Evolutionary conservation across 2,888 invertebrate species (phyloP), one percentile per base, ranked within the genome.

Genomic region (Balanococcus diminutus): DNA sequence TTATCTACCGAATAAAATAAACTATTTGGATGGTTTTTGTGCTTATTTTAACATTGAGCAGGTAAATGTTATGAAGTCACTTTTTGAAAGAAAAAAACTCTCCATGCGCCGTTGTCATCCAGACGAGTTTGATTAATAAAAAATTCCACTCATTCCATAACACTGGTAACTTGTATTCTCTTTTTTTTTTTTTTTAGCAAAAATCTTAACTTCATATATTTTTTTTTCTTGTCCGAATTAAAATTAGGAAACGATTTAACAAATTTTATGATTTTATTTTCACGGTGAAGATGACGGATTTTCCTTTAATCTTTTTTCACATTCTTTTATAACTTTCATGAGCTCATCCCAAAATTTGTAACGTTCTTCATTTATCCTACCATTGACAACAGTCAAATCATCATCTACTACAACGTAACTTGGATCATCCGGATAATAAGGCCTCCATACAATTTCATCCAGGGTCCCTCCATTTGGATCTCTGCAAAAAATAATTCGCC

Each of bases 391-490:
- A 0, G 31, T 36, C 11, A 79, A 79, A 79, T 36, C 19, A 36
- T 79, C 75, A 19, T 79, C 75, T 36, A 79, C 75, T 9, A 32
- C 19, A 2, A 79, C 31, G 19, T 79, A 22, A 36, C 75, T 36
- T 19, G 75, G 75, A 36, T 79, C 32, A 36, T 79, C 19, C 2
- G 75, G 75, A 36, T 36, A 22, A 79, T 79, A 6, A 0, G 75
- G 75, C 19, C 36, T 79, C 75, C 75, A 79, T 6, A 36, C 32
- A 19, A 79, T 79, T 19, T 79, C 36, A n/a, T 79, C 75, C 75
- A 36, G 36, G 19, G 75, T 79, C 36, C 75, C 75, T 79, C 75
- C 75, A 36, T 79, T 79, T 9, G 75, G 75, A 79, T 79, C 36
- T 19, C 75, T 79, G 67, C 6, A 79, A 36, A 79, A n/a, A 79